Evolutionary conservation across 2,113 vertebrate genomes (phyloP).

Genomic region (Mastomys coucha): DNA sequence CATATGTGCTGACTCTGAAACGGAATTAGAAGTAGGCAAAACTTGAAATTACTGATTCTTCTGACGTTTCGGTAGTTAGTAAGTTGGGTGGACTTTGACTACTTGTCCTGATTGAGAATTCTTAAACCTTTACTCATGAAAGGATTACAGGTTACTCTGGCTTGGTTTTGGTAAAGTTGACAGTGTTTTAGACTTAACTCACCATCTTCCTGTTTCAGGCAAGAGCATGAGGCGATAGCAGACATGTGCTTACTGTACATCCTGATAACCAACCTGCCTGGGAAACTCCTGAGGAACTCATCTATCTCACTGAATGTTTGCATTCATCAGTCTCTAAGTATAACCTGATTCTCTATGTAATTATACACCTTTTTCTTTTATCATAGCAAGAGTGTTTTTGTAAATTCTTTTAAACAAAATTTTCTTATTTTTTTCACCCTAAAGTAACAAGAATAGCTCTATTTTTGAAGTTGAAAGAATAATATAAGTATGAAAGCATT

Average conservation of each 20-base stretch:
- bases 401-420: not conserved
- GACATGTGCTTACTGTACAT: not conserved
- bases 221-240: not conserved
- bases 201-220: not conserved
- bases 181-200: not conserved
- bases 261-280: not conserved
- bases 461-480: not conserved
- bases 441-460: not conserved
- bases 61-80: not conserved
- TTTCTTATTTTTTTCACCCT: not conserved
- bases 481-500: not conserved
- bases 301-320: not conserved
- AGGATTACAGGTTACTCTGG: constrained; percentile 1
- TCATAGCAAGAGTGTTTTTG: not conserved
- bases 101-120: not conserved
- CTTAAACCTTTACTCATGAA: not conserved
- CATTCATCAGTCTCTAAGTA: not conserved
- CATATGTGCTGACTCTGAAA: too few relatives aligned
- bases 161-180: constrained; percentile 12
- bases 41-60: not conserved
- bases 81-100: too few relatives aligned
- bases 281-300: not conserved
- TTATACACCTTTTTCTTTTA: not conserved
- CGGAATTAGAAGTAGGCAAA: not conserved
- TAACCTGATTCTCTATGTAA: not conserved